Percentiles rank a stretch among this genome's conserved stretches.
phyloP scores from a whole-genome alignment of 2,888 invertebrate species.

The Hanleya hanleyi region DNA sequence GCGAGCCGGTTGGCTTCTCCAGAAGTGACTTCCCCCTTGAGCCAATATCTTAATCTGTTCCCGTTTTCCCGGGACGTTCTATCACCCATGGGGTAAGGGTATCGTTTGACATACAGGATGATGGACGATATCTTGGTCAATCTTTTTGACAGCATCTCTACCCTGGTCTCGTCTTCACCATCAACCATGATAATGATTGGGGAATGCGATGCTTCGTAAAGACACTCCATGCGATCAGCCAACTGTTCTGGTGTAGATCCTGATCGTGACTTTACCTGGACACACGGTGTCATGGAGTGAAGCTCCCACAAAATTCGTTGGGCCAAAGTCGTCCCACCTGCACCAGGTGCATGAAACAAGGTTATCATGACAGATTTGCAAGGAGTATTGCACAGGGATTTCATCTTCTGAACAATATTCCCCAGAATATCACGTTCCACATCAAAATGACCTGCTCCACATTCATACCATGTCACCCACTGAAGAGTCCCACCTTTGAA shows the following conservation, averaged over 20 bases:
- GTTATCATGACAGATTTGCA: slow-evolving; percentile 36
- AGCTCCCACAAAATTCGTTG: slow-evolving; percentile 49
- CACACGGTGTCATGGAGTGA: slow-evolving; percentile 38
- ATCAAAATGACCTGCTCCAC: slow-evolving; percentile 38
- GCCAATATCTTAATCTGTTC: slow-evolving; percentile 22
- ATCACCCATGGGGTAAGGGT: slow-evolving; percentile 29
- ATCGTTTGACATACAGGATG: slow-evolving; percentile 39
- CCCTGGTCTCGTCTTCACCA: slow-evolving; percentile 45
- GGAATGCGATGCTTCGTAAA: slow-evolving; percentile 38
- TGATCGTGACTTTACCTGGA: slow-evolving; percentile 34
- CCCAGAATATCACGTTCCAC: slow-evolving; percentile 36
- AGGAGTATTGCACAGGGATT: slow-evolving; percentile 9
- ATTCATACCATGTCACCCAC: slow-evolving; percentile 45
- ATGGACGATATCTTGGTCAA: slow-evolving; percentile 26
- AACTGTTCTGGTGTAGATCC: slow-evolving; percentile 31
- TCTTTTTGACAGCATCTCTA: slow-evolving; percentile 27
- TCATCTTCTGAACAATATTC: slow-evolving; percentile 18
- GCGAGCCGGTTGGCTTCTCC: slow-evolving; percentile 33
- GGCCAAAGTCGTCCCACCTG: slow-evolving; percentile 48
- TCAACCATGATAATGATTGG: slow-evolving; percentile 44
- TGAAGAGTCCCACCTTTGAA: slow-evolving; percentile 44
- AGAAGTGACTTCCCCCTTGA: slow-evolving; percentile 33
- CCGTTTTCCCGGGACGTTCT: neutral
- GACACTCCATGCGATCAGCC: slow-evolving; percentile 26
- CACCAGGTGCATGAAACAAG: slow-evolving; percentile 45